Evolutionary conservation across 2,797 vertebrate species (phyloP), one percentile per base, ranked within the genome.

Genomic region (Lycodopsis pacificus): DNA sequence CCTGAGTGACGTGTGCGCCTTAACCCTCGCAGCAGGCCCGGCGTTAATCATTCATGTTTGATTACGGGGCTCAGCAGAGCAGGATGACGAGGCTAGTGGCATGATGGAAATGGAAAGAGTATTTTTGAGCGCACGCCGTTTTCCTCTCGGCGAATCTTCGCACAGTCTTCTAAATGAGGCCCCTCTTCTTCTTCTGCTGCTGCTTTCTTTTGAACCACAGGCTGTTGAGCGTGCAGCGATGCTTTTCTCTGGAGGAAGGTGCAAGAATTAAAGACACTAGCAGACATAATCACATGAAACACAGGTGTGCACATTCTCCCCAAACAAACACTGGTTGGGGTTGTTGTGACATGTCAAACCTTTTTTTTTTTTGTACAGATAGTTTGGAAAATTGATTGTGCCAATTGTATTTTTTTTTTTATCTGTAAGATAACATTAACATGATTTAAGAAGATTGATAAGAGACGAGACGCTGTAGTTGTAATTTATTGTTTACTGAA

Each of bases 401-500:
- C 92, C 91, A 94, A 87, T 87, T 91, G 80, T 92, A 77, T 81
- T 74, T 7, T 51, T 70, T 51, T 67, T 67, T 76, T 90, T 81
- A 85, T 88, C 86, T 91, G 92, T 93, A 91, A 92, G 84, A 90
- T 93, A 74, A 92, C 86, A 80, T 84, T 84, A 84, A 84, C 71
- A 80, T 80, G 77, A 89, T 88, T 58, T 90, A 79, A 89, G 82
- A 87, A 86, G 87, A 77, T 85, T 89, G 82, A 86, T 79, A 74
- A 88, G 79, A 93, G 85, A 92, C 69, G 0, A 86, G 22, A 54
- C 53, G 76, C 81, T 88, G 83, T 82, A 89, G 89, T 88, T 92
- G 86, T 94, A 94, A 96, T 95, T 95, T 96, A 95, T 95, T 95
- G 91, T 94, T 93, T 88, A 79, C 83, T 62, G 72, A 91, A 86